Conservation (phyloP, 2,888 invertebrate species). For the Leucania comma region DNA sequence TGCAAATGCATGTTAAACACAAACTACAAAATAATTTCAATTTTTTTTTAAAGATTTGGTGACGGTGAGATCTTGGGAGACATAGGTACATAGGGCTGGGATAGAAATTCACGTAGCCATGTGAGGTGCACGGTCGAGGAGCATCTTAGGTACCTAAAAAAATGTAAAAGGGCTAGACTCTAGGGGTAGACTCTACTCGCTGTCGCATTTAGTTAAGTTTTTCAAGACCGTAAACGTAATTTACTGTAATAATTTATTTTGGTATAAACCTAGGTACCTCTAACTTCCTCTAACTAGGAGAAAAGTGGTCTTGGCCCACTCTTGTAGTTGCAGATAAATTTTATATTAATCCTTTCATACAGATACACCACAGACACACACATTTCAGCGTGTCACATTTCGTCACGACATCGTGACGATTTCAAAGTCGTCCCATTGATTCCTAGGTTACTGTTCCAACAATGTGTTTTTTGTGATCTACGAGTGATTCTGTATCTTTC, state of each 20-base stretch:
- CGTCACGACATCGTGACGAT: constrained; percentile 8
- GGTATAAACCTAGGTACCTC: neutral
- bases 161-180: neutral
- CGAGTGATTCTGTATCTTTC: constrained; percentile 1
- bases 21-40: neutral
- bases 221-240: neutral
- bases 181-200: no score
- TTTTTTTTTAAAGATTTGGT: constrained; percentile 4
- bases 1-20: constrained; percentile 27
- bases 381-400: constrained; percentile 16
- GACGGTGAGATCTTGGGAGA: neutral
- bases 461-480: neutral
- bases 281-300: neutral
- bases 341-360: neutral
- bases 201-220: neutral
- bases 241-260: neutral
- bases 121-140: neutral
- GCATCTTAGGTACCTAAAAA: neutral
- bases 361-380: neutral
- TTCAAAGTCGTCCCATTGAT: constrained; percentile 29
- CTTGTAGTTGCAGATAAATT: neutral
- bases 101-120: neutral
- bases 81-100: neutral
- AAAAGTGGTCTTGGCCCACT: neutral
- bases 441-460: neutral